Conservation (phyloP, 2,888 invertebrate species). For the Cinara cedri region DNA sequence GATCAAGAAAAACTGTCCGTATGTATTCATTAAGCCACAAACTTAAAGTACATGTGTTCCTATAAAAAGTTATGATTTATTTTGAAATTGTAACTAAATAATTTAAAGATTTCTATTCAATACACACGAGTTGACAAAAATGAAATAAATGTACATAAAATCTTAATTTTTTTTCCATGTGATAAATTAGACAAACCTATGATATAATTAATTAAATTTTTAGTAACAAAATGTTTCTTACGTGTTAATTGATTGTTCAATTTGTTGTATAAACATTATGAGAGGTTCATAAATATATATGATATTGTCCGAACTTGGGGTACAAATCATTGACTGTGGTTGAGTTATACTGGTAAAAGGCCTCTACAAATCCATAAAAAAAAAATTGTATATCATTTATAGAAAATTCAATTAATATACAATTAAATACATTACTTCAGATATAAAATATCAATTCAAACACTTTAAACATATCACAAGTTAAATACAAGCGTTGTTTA, state of each 20-base stretch:
- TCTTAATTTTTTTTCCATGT: no score
- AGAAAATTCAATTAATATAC: no score
- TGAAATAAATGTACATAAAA: no score
- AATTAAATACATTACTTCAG: no score
- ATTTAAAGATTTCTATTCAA: neutral
- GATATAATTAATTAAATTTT: constrained; percentile 62
- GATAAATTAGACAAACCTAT: no score
- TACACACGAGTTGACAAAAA: neutral
- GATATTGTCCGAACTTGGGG: constrained; percentile 61
- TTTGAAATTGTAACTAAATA: neutral
- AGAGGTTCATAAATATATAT: constrained; percentile 74
- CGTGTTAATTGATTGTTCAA: constrained; percentile 72
- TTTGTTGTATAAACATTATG: constrained; percentile 81
- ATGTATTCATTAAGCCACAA: constrained; percentile 87
- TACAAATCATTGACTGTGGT: constrained; percentile 52
- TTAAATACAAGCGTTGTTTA: neutral
- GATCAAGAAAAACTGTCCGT: constrained; percentile 82
- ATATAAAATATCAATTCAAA: no score
- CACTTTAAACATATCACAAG: no score
- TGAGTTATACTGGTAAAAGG: constrained; percentile 51
- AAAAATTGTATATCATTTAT: no score
- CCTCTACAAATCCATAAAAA: constrained; percentile 37
- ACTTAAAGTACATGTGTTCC: constrained; percentile 74
- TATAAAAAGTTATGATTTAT: constrained; percentile 4
- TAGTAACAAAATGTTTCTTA: constrained; percentile 55